A percentile compares a stretch with the other conserved stretches of the same genome.
phyloP scores from a whole-genome alignment of 2,113 vertebrate genomes.

The Spermophilus dauricus region DNA sequence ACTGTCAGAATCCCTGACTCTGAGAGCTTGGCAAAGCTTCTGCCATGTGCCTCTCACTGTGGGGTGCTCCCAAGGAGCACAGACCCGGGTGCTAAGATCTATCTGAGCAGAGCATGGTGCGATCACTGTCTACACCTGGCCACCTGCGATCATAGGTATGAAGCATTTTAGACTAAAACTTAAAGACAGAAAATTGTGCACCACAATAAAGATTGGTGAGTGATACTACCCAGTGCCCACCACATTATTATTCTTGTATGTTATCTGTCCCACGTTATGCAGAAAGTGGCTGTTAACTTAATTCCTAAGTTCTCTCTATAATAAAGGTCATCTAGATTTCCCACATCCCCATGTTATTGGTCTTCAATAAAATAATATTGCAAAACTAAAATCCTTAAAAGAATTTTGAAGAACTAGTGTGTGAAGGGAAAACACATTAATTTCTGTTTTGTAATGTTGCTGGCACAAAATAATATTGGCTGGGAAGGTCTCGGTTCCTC shows the following conservation, averaged over 20 bases:
- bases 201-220: neutral
- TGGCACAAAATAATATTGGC: fast-evolving
- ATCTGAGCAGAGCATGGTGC: fast-evolving
- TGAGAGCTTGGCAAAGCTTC: neutral
- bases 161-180: neutral
- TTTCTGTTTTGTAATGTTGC: neutral
- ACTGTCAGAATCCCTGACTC: neutral
- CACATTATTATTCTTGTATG: no score
- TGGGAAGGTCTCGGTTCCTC: neutral
- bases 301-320: neutral
- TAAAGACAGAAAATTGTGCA: neutral
- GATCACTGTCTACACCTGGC: no score
- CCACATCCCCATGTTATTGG: neutral
- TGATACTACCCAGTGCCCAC: neutral
- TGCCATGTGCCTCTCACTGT: neutral
- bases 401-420: neutral
- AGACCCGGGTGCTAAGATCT: fast-evolving
- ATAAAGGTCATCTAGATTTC: neutral
- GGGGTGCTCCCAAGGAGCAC: neutral
- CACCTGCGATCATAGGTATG: neutral
- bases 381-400: neutral
- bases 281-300: neutral
- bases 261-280: neutral
- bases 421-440: neutral
- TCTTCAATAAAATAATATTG: neutral